Evolutionary conservation across 2,888 invertebrate genomes (phyloP).

Genomic region (Leuctra nigra): DNA sequence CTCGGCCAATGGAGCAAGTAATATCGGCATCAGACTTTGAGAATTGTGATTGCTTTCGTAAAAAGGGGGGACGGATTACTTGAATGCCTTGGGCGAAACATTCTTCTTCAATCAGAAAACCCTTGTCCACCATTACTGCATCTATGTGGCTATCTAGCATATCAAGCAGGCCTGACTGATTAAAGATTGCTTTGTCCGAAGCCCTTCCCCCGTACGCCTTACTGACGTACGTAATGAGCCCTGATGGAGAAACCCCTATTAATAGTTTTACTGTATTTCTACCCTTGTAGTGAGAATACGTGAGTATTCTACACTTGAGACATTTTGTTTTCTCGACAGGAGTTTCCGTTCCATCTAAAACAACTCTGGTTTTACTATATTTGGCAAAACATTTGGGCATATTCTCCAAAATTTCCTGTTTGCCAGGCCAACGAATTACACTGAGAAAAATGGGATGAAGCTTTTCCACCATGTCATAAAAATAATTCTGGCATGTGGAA

Average conservation of each 20-base stretch:
- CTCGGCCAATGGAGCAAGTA: slow-evolving; percentile 24
- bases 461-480: too few species aligned
- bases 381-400: too few species aligned
- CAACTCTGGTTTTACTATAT: too few species aligned
- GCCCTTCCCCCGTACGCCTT: slow-evolving; percentile 24
- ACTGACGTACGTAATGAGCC: slow-evolving; percentile 24
- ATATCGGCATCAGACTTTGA: slow-evolving; percentile 21
- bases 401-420: too few species aligned
- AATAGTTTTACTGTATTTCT: too few species aligned
- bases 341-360: too few species aligned
- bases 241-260: slow-evolving; percentile 24
- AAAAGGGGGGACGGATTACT: slow-evolving; percentile 27
- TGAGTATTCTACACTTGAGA: too few species aligned
- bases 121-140: slow-evolving; percentile 33
- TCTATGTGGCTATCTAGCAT: slow-evolving; percentile 16
- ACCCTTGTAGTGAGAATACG: too few species aligned
- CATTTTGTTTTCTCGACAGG: too few species aligned
- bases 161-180: slow-evolving; percentile 9
- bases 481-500: too few species aligned
- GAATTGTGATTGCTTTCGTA: slow-evolving; percentile 23
- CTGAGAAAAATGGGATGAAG: too few species aligned
- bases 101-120: slow-evolving; percentile 32
- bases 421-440: too few species aligned
- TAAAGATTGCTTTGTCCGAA: slow-evolving; percentile 24
- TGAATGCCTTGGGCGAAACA: slow-evolving; percentile 24